A percentile compares a stretch with the other conserved stretches of the same genome.
Conservation (phyloP, 2,797 vertebrate genomes). For the Enteromius unitaeniatus region DNA sequence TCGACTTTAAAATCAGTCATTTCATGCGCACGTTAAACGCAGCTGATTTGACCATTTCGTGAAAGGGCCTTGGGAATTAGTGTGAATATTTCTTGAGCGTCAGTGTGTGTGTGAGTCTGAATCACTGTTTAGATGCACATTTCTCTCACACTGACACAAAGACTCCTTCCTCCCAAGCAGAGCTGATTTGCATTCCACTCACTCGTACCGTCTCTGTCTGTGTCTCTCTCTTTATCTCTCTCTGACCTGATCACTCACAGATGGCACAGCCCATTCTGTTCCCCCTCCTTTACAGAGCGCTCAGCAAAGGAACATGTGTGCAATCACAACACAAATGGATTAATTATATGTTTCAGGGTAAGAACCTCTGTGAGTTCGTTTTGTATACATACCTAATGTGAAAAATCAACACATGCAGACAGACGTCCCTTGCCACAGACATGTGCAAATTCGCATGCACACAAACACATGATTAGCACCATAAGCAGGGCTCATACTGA, state of each 20-base stretch:
- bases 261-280: slow-evolving; percentile 38
- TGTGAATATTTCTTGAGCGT: background rate
- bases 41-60: slow-evolving; percentile 6
- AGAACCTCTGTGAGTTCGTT: slow-evolving; percentile 61
- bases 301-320: slow-evolving; percentile 34
- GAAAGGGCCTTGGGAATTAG: slow-evolving; percentile 6
- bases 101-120: background rate
- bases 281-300: slow-evolving; percentile 22
- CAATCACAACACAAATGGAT: slow-evolving; percentile 44
- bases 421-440: background rate
- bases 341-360: slow-evolving; percentile 55
- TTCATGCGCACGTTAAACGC: slow-evolving; percentile 18
- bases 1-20: background rate
- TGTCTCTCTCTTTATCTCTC: slow-evolving; percentile 31
- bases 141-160: slow-evolving; percentile 35
- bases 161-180: slow-evolving; percentile 12
- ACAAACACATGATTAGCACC: background rate
- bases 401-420: slow-evolving; percentile 6
- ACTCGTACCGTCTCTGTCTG: slow-evolving; percentile 30
- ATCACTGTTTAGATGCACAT: slow-evolving; percentile 27
- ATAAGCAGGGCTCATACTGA: slow-evolving; percentile 31
- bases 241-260: slow-evolving; percentile 48
- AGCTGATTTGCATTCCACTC: slow-evolving; percentile 39
- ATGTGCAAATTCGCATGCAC: background rate
- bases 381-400: background rate